Conservation (phyloP, 2,888 invertebrate species). For the Agriopis marginaria region DNA sequence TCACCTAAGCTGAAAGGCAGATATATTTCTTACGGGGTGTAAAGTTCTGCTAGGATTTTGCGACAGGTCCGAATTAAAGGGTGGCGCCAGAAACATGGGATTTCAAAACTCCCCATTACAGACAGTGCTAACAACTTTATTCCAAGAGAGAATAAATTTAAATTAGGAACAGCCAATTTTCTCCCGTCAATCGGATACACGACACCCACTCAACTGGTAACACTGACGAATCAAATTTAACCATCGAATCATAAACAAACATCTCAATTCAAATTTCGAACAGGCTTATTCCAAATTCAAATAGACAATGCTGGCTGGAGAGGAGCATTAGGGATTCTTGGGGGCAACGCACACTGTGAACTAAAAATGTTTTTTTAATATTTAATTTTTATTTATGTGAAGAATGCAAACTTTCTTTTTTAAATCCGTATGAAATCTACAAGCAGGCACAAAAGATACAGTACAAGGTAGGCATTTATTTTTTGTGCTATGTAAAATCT, state of each 20-base stretch:
- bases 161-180: conserved; percentile 38
- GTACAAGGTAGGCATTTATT: too few relatives aligned
- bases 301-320: conserved; percentile 73
- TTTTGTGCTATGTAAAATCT: too few relatives aligned
- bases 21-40: too few relatives aligned
- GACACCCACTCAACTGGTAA: conserved; percentile 48
- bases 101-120: not conserved
- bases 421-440: too few relatives aligned
- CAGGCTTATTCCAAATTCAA: conserved; percentile 78
- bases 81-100: too few relatives aligned
- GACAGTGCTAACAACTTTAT: conserved; percentile 2
- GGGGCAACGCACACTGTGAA: conserved; percentile 47
- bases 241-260: conserved; percentile 76
- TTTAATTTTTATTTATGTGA: too few relatives aligned
- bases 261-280: conserved; percentile 78
- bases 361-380: not conserved
- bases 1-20: too few relatives aligned
- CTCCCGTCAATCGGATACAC: conserved; percentile 43
- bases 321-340: conserved; percentile 66
- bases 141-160: conserved; percentile 30
- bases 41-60: too few relatives aligned
- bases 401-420: too few relatives aligned
- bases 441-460: too few relatives aligned
- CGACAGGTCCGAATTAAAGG: too few relatives aligned
- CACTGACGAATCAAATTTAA: conserved; percentile 66